Base-by-base conservation (phyloP, 2,888 invertebrate genomes). In the Synergus japonicus region DNA sequence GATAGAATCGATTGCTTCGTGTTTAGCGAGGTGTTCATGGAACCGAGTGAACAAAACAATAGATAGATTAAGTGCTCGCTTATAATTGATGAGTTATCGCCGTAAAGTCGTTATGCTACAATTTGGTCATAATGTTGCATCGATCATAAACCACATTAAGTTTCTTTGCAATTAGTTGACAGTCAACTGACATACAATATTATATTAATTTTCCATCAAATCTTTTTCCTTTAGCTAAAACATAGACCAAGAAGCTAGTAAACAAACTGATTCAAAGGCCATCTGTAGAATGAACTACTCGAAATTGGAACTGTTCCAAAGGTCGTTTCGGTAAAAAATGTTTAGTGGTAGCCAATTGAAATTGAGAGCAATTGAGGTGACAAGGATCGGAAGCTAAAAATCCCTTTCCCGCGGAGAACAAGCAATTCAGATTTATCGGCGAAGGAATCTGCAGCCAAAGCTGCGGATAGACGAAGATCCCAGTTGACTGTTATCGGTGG, bases 21-120 rank as follows among this genome's bases (percentile, higher is more conserved):
- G 37, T 54, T 41, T 73, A 41, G 37, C n/a, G 49, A 69, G 49
- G 1, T 54, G 54, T 73, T 29, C 54, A 73, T 73, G 15, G 73
- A 73, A 15, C 54, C 37, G 15, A 29, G n/a, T 73, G 73, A 54
- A 54, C 73, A 73, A 73, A 54, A 73, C 73, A 73, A 54, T 73
- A 49, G 73, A 4, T 49, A 41, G 73, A 49, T 49, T 73, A 73
- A 73, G 73, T 73, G n/a, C 73, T 73, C 9, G 73, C 15, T 41
- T 44, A 44, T 66, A 66, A 66, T 66, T 66, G 44, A 66, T 66
- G 44, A 54, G n/a, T 10, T 73, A 41, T 73, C 54, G 37, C n/a
- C n/a, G 10, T 29, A 54, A 15, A 13, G 37, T 73, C 73, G 73
- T 54, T 54, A 46, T 73, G 73, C 41, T 73, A 73, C 73, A 1